phyloP scores from a whole-genome alignment of 2,797 vertebrate species.

The Peromyscus melanophrys region DNA sequence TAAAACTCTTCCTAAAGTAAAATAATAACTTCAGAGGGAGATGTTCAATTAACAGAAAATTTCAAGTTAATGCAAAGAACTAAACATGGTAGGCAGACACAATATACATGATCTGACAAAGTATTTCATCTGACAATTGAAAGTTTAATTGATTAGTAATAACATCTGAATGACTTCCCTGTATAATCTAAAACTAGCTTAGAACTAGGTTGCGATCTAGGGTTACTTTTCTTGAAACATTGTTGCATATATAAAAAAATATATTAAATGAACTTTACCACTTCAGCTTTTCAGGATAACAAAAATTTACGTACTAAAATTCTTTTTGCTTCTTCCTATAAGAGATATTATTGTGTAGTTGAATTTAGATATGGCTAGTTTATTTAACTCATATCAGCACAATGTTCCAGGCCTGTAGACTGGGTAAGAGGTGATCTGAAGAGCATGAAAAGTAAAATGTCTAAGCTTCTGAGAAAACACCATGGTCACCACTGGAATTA shows the following conservation, averaged over 20 bases:
- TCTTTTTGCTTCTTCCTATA: neutral
- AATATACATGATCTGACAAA: neutral
- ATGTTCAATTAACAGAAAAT: neutral
- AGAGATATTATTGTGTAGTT: neutral
- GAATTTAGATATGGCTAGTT: neutral
- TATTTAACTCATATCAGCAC: neutral
- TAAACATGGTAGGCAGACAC: neutral
- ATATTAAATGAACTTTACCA: neutral
- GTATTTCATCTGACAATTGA: neutral
- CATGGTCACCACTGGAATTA: too few species aligned
- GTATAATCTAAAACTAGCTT: neutral
- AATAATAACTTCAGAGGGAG: neutral
- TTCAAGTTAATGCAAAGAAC: neutral
- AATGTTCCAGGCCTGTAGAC: neutral
- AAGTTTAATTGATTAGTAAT: neutral
- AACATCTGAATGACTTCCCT: neutral
- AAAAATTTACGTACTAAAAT: neutral
- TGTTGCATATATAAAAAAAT: neutral
- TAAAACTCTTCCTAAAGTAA: neutral
- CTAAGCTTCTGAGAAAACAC: neutral
- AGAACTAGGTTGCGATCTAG: neutral
- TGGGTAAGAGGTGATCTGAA: neutral
- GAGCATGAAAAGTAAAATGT: neutral
- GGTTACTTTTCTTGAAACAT: neutral
- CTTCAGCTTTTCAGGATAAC: neutral